These are phyloP conservation scores for Drosophila lacteicornis DNA, from an alignment of 1,140 invertebrate species.

Conservation along the genomic window DNA sequence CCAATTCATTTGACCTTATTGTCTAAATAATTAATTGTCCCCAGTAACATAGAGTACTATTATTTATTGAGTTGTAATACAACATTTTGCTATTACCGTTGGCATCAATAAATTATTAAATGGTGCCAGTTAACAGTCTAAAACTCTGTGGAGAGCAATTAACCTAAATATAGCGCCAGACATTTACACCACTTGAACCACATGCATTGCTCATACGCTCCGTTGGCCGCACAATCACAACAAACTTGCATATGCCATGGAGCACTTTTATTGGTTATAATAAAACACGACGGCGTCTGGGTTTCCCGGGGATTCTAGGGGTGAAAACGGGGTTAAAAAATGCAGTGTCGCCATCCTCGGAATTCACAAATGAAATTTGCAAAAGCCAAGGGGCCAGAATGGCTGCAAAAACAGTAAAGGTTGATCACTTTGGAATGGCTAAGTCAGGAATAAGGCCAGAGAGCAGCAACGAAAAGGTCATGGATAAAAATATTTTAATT, in stretches of 20 bases:
- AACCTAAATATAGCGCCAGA: slow-evolving; percentile 23
- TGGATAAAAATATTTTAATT: not conserved
- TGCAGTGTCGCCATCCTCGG: slow-evolving; percentile 45
- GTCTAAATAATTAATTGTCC: slow-evolving; percentile 3
- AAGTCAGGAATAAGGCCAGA: slow-evolving; percentile 11
- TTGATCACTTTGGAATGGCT: slow-evolving; percentile 7
- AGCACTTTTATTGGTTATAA: slow-evolving; percentile 52
- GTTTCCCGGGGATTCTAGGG: not conserved
- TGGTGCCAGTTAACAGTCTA: not conserved
- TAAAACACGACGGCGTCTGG: slow-evolving; percentile 45
- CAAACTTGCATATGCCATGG: slow-evolving; percentile 39
- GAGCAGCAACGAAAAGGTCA: not conserved
- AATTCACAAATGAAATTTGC: slow-evolving; percentile 65
- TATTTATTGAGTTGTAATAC: slow-evolving; percentile 2
- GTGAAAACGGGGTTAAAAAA: slow-evolving; percentile 25
- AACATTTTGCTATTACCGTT: slow-evolving; percentile 6
- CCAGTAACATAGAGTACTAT: not conserved
- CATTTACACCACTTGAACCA: slow-evolving; percentile 22
- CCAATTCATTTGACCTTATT: not conserved
- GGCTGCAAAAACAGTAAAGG: not conserved
- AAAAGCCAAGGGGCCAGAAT: not conserved
- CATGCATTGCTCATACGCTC: slow-evolving; percentile 51
- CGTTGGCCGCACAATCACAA: slow-evolving; percentile 37
- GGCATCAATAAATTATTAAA: slow-evolving; percentile 22
- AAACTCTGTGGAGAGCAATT: slow-evolving; percentile 25